Base-by-base conservation (phyloP, 2,113 vertebrate species). In the Probosciger aterrimus region DNA sequence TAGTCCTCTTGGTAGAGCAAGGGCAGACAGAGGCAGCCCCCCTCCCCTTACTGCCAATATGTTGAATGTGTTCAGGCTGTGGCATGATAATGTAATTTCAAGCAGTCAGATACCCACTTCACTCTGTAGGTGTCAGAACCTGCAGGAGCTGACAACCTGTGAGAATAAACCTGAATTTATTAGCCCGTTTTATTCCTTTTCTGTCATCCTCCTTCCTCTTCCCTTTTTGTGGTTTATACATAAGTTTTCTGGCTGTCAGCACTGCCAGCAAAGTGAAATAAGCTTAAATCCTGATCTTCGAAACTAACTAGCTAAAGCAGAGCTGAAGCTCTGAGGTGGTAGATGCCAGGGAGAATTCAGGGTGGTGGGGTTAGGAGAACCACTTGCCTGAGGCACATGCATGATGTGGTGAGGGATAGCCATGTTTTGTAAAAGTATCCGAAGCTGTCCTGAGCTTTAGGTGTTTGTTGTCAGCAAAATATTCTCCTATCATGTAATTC, bases 101-200 rank as follows among this genome's bases (percentile, higher is more conserved):
- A 81, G 68, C 46, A 93, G 63, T 88, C 64, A 55, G 30, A 52
- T 88, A 62, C 7, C 79, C 50, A 31, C 60, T 75, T 84, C 30
- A 8, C 35, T 91, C 62, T 2, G 0, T 80, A 71, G 62, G 80
- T 86, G 70, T 84, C 76, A 92, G 86, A 88, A 80, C 44, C 50
- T 70, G 73, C 30, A 71, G 60, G 69, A 93, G 28, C 76, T 75
- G 80, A 84, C 90, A 95, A 35, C 14, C 30, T 6, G 1, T 57
- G 75, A 73, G 74, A 84, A 82, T 49, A 81, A 81, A 92, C 57
- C 52, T 67, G 30, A 23, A 83, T 94, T 90, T 88, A 92, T 95
- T 93, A 81, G 73, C 57, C 50, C 0, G 0, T 78, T 93, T 94
- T 78, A 74, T 80, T 93, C 73, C 70, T 70, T 88, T 68, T 81